phyloP scores from a whole-genome alignment of 2,888 invertebrate species.

The Melanophora roralis region DNA sequence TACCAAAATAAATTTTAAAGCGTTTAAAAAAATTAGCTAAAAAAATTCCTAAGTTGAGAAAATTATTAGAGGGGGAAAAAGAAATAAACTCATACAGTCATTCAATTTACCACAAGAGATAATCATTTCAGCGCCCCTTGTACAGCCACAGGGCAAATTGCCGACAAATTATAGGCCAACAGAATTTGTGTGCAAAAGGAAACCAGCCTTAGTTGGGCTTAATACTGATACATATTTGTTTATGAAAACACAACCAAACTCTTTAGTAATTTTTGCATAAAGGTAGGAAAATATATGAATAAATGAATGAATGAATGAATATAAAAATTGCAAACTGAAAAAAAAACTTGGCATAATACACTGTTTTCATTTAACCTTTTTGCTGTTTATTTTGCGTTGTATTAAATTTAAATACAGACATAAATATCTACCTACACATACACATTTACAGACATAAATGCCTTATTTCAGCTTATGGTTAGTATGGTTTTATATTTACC shows the following conservation, averaged over 20 bases:
- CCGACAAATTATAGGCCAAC: constrained; percentile 73
- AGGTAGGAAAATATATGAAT: not conserved
- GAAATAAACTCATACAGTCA: constrained; percentile 40
- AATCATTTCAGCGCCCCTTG: constrained; percentile 57
- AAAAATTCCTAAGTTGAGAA: not conserved
- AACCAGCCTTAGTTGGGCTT: constrained; percentile 20
- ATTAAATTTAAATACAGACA: constrained; percentile 7
- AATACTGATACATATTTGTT: too few relatives aligned
- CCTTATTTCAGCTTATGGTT: not conserved
- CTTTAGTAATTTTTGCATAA: not conserved
- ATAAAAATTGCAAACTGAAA: constrained; percentile 1
- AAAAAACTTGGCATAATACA: not conserved
- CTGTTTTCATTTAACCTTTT: constrained; percentile 40
- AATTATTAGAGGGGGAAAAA: not conserved
- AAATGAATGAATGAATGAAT: constrained; percentile 32
- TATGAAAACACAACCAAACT: not conserved
- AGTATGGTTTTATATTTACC: not conserved
- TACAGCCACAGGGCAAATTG: constrained; percentile 71
- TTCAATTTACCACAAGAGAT: constrained; percentile 59
- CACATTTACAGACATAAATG: not conserved
- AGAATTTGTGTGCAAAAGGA: constrained; percentile 71
- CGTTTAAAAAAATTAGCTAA: not conserved
- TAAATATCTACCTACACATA: too few relatives aligned
- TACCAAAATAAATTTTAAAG: not conserved
- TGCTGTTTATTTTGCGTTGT: not conserved